phyloP scores from a whole-genome alignment of 2,113 vertebrate species.

The Dicaeum eximium region DNA sequence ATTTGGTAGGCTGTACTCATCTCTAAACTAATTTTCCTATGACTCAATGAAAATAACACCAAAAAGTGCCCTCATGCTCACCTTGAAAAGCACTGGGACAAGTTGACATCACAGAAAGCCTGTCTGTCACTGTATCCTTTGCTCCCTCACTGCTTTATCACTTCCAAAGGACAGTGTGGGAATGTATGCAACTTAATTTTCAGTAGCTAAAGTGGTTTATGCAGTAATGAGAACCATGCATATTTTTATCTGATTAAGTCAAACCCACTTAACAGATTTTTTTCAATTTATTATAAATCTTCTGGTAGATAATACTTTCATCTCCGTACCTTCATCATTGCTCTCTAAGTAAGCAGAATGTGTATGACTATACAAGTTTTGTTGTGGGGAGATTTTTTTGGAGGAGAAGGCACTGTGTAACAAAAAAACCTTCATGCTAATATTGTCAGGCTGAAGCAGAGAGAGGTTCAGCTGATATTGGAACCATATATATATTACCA shows the following conservation, averaged over 20 bases:
- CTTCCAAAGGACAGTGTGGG: not conserved
- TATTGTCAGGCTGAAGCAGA: not conserved
- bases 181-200: not conserved
- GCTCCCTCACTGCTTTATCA: not conserved
- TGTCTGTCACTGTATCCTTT: not conserved
- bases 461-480: not conserved
- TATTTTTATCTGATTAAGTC: not conserved
- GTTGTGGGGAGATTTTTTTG: rapidly evolving
- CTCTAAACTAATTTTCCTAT: not conserved
- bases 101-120: not conserved
- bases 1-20: not conserved
- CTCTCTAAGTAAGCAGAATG: not conserved
- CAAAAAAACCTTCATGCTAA: not conserved
- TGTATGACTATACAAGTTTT: not conserved
- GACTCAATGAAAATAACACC: not conserved
- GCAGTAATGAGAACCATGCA: not conserved
- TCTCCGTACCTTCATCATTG: not conserved
- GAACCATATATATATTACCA: not conserved
- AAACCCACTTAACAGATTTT: not conserved
- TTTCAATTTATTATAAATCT: not conserved
- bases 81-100: not conserved
- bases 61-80: not conserved
- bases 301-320: not conserved
- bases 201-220: not conserved
- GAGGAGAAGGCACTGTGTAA: not conserved